These are phyloP conservation scores for Fistularia commersonii DNA, from an alignment of 2,797 vertebrate species.

Conservation along the genomic window DNA sequence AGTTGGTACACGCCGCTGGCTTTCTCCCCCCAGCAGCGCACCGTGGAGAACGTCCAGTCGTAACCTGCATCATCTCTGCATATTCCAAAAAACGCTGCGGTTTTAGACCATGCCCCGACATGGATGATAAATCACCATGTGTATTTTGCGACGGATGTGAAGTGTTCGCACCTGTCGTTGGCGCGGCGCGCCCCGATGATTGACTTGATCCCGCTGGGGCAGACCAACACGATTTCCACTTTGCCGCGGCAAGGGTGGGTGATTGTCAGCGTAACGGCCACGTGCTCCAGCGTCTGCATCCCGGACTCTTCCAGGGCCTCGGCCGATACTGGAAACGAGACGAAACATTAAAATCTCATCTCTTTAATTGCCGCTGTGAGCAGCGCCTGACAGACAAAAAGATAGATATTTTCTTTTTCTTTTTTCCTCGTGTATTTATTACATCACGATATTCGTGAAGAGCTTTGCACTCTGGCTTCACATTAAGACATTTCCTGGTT, in stretches of 20 bases:
- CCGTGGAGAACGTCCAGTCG: constrained; percentile 96
- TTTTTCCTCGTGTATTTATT: no score
- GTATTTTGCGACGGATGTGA: no score
- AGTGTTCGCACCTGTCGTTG: constrained; percentile 91
- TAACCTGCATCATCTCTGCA: constrained; percentile 68
- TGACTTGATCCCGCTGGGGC: constrained; percentile 90
- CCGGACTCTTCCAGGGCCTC: constrained; percentile 81
- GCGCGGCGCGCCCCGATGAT: constrained; percentile 83
- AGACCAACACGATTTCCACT: constrained; percentile 83
- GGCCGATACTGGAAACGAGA: constrained; percentile 73
- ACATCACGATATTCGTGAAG: no score
- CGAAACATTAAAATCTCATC: no score
- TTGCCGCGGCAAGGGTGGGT: constrained; percentile 86
- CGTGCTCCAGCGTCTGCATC: constrained; percentile 91
- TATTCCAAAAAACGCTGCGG: no score
- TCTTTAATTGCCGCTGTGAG: no score
- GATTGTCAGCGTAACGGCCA: constrained; percentile 86
- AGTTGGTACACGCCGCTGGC: constrained; percentile 85
- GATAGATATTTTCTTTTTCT: no score
- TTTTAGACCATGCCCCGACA: no score
- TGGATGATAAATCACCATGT: no score
- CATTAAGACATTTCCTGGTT: no score
- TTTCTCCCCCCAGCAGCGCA: constrained; percentile 94
- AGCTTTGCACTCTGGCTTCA: no score
- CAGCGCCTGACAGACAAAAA: no score